Evolutionary conservation across 1,140 invertebrate species (phyloP), one percentile per base, ranked within the genome.

Genomic region (Atta colombica): DNA sequence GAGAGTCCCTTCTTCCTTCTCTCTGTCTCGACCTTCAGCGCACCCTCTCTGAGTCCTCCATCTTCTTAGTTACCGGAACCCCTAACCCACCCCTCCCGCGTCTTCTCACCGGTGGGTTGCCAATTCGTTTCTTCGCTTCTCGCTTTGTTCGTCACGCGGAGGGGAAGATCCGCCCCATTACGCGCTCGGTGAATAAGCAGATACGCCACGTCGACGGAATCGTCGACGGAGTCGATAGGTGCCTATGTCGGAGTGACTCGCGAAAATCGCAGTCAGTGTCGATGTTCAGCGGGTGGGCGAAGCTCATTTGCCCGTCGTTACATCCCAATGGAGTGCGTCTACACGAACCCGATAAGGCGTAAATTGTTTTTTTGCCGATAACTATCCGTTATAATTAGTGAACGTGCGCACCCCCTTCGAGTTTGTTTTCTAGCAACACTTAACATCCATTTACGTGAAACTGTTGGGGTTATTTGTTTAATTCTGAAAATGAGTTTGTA

Each of bases 61-160:
- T 87, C 89, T 89, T 89, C 88, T 82, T 84, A 68, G 88, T 87
- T 86, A 87, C 55, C 61, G 88, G 72, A 90, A 90, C 60, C 75
- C 68, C 80, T 85, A 85, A 77, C 53, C 55, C 77, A 35, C 35
- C 31, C 58, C 68, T 45, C 39, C 55, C 35, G 28, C 55, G 25
- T 8, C 53, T 65, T 45, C 66, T 21, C 31, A 58, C 58, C 85
- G 63, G 63, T 65, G 72, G 89, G 60, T 74, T 90, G 89, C 89
- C 89, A 88, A 90, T 90, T 90, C 89, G 85, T 90, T 90, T 90
- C 89, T 90, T 90, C 68, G 89, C 63, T 75, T 71, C 74, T 87
- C 45, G 69, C 88, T 90, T 90, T 90, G 89, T 90, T 88, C 89
- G 68, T 55, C 21, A 65, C 71, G 21, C 69, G 58, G 25, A 69